phyloP scores from a whole-genome alignment of 1,140 invertebrate genomes.

The Pseudomyrmex sp. region DNA sequence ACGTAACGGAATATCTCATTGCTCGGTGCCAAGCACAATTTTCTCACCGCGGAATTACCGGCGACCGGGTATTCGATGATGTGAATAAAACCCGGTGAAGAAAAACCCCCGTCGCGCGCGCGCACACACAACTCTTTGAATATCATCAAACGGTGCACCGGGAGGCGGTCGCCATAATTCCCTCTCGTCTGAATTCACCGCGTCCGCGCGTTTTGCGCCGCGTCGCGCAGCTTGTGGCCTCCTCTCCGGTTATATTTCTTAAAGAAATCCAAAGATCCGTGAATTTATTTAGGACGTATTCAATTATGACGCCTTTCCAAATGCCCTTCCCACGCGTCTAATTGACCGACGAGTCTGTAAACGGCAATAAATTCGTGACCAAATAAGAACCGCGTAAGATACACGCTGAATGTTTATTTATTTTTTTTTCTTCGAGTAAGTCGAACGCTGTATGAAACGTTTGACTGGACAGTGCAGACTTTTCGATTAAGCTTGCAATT shows the following conservation, averaged over 20 bases:
- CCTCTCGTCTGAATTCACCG: slow-evolving; percentile 3
- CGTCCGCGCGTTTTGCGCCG: not conserved
- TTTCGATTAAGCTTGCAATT: not conserved
- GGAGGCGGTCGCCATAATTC: slow-evolving; percentile 1
- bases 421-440: not conserved
- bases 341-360: not conserved
- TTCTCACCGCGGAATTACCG: slow-evolving; percentile 39
- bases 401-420: too few relatives aligned
- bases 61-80: slow-evolving; percentile 17
- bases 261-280: slow-evolving; percentile 2
- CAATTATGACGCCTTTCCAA: not conserved
- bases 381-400: too few relatives aligned
- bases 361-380: not conserved
- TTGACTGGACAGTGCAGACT: not conserved
- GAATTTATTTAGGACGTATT: slow-evolving; percentile 12
- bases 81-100: slow-evolving; percentile 38
- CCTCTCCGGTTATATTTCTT: not conserved
- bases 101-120: slow-evolving; percentile 21
- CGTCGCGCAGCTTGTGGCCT: not conserved
- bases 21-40: slow-evolving; percentile 2
- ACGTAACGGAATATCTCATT: slow-evolving; percentile 43
- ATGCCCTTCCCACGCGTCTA: too few relatives aligned
- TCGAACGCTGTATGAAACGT: not conserved
- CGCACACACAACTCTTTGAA: not conserved
- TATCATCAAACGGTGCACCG: not conserved